phyloP scores from a whole-genome alignment of 2,797 vertebrate genomes.

The Microhierax caerulescens region DNA sequence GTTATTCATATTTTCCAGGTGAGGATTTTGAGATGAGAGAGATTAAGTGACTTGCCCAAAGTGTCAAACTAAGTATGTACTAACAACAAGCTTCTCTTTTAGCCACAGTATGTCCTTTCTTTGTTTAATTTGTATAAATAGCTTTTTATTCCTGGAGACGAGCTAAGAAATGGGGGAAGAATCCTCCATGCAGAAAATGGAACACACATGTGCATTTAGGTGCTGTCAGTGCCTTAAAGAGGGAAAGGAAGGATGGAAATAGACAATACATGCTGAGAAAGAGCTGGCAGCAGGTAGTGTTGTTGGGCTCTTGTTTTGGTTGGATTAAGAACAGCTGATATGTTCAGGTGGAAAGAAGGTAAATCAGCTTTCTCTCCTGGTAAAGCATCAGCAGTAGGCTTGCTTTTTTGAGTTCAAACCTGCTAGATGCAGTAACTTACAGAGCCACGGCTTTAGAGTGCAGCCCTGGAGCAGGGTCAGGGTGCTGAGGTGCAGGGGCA shows the following conservation, averaged over 20 bases:
- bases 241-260: background rate
- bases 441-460: background rate
- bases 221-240: background rate
- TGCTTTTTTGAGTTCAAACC: background rate
- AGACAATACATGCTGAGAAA: background rate
- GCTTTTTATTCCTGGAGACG: background rate
- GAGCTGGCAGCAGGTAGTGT: background rate
- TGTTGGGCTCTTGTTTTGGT: background rate
- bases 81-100: background rate
- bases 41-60: background rate
- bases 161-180: background rate
- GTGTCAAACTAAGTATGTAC: background rate
- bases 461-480: too few species aligned
- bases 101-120: rapidly evolving
- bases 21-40: background rate
- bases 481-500: background rate
- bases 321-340: background rate
- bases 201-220: rapidly evolving
- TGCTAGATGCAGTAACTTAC: rapidly evolving
- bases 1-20: background rate
- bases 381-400: background rate
- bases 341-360: background rate
- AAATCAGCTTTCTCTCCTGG: background rate
- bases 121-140: background rate
- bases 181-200: background rate